Conservation (phyloP, 1,140 invertebrate genomes). For the Drosophila mojavensis region DNA sequence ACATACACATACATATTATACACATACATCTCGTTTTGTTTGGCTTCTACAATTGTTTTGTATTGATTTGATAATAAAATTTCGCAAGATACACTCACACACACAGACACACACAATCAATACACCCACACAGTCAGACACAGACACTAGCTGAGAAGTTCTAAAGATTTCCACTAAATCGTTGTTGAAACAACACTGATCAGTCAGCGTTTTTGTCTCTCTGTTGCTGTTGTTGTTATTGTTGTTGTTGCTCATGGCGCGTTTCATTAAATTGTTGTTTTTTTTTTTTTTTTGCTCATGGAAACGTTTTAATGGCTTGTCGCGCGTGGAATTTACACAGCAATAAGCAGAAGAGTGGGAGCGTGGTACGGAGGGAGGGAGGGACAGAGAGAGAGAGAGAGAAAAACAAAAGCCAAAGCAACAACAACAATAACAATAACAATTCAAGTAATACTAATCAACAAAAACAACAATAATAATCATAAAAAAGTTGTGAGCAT, state of each 20-base stretch:
- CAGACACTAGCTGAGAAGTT: constrained; percentile 21
- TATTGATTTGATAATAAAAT: constrained; percentile 23
- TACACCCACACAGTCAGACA: neutral
- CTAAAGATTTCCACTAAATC: constrained; percentile 44
- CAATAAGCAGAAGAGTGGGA: constrained; percentile 25
- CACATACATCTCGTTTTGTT: too few relatives aligned
- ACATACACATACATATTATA: too few relatives aligned
- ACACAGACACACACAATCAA: constrained; percentile 12
- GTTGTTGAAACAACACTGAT: constrained; percentile 34
- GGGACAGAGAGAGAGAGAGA: neutral
- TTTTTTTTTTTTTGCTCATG: constrained; percentile 26
- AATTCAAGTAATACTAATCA: constrained; percentile 37
- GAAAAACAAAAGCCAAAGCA: constrained; percentile 24
- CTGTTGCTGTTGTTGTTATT: constrained; percentile 32
- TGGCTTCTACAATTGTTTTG: neutral
- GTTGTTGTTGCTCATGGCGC: constrained; percentile 33
- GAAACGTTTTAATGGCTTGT: constrained; percentile 76
- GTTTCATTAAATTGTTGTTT: constrained; percentile 62
- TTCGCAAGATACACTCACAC: constrained; percentile 23
- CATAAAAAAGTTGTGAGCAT: constrained; percentile 60
- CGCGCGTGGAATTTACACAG: constrained; percentile 77
- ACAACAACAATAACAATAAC: constrained; percentile 15
- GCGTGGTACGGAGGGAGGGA: neutral
- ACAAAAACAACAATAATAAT: constrained; percentile 42
- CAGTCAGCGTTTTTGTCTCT: constrained; percentile 29